phyloP scores from a whole-genome alignment of 2,888 invertebrate species.

The Parnassius apollo region DNA sequence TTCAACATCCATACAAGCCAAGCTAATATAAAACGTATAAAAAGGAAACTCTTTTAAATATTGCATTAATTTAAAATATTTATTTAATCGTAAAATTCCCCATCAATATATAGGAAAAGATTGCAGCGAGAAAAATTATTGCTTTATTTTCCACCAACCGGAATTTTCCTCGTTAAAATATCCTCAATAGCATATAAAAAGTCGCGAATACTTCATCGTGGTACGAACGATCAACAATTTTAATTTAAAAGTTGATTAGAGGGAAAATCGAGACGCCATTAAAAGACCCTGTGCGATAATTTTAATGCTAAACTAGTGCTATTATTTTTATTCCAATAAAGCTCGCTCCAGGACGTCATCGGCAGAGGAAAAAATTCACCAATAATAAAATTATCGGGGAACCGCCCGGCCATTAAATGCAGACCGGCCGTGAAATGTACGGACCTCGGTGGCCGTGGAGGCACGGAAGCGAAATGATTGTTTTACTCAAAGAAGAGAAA shows the following conservation, averaged over 20 bases:
- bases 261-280: constrained; percentile 26
- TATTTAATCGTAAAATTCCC: too few species aligned
- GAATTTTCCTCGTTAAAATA: constrained; percentile 22
- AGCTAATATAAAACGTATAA: too few species aligned
- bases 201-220: constrained; percentile 6
- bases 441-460: constrained; percentile 47
- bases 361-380: constrained; percentile 63
- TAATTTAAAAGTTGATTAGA: constrained; percentile 27
- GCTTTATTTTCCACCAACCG: constrained; percentile 10
- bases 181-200: constrained; percentile 19
- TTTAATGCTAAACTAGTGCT: constrained; percentile 44
- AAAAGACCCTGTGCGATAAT: constrained; percentile 49
- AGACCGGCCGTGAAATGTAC: constrained; percentile 73
- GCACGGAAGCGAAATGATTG: constrained; percentile 28
- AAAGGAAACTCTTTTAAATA: too few species aligned
- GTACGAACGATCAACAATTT: constrained; percentile 18
- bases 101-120: constrained; percentile 7
- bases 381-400: constrained; percentile 79
- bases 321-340: constrained; percentile 67
- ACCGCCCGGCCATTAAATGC: constrained; percentile 75
- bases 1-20: too few species aligned
- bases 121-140: constrained; percentile 1
- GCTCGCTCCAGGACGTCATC: constrained; percentile 54
- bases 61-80: too few species aligned
- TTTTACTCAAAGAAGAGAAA: constrained; percentile 22